Conservation (phyloP, 2,888 invertebrate species). For the Anticlea derivata region DNA sequence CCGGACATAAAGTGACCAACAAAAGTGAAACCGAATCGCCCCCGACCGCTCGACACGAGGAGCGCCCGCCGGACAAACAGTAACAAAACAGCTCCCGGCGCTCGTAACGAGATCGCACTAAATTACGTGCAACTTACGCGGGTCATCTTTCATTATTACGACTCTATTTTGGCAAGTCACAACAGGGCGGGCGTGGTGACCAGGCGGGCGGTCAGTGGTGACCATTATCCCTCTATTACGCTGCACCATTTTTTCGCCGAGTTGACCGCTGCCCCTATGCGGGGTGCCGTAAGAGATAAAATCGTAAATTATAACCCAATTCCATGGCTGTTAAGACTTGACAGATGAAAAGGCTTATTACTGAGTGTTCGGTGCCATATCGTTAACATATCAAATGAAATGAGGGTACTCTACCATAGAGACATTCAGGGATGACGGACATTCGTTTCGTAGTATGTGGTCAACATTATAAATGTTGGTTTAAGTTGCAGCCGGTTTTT, state of each 20-base stretch:
- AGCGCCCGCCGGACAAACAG: constrained; percentile 64
- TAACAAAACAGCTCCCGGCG: constrained; percentile 55
- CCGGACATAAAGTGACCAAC: constrained; percentile 69
- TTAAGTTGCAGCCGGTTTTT: constrained; percentile 34
- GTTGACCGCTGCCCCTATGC: constrained; percentile 80
- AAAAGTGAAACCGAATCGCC: constrained; percentile 76
- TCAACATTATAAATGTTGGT: constrained; percentile 42
- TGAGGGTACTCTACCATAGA: constrained; percentile 67
- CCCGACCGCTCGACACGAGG: constrained; percentile 53
- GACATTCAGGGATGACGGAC: constrained; percentile 70
- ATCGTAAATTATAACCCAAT: constrained; percentile 84
- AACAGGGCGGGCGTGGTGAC: constrained; percentile 67
- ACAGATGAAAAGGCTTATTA: constrained; percentile 82
- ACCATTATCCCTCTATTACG: constrained; percentile 69
- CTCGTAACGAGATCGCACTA: constrained; percentile 70
- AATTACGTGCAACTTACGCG: constrained; percentile 75
- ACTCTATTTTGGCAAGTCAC: constrained; percentile 82
- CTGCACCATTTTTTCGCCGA: constrained; percentile 68
- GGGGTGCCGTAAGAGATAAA: constrained; percentile 76
- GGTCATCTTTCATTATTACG: constrained; percentile 79
- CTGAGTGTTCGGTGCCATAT: constrained; percentile 68
- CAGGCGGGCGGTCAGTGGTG: constrained; percentile 61
- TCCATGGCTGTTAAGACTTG: constrained; percentile 79
- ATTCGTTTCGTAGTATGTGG: constrained; percentile 50
- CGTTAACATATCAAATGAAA: constrained; percentile 77